Evolutionary conservation across 1,140 invertebrate genomes (phyloP), one percentile per base, ranked within the genome.

Genomic region (Heliconius himera): DNA sequence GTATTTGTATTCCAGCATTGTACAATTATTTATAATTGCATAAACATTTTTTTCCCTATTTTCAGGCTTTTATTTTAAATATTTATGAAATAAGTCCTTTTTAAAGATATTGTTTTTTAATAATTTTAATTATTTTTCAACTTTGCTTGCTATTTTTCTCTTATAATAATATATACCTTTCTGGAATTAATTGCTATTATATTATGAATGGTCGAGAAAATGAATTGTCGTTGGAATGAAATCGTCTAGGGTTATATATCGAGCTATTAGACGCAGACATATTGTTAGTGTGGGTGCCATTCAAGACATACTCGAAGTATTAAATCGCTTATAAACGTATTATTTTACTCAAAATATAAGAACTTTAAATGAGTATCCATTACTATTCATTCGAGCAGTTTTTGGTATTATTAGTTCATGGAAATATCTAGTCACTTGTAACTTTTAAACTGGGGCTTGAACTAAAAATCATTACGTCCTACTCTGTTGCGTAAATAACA

Each of bases 161-260:
- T 66, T 29, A 29, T 66, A 46, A 46, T 16, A 16, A 46, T 16
- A 66, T 26, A n/a, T 66, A 11, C 11, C 22, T 20, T 22, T 72
- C 70, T 72, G 70, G 70, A 72, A 72, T 38, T 72, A 72, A 72
- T 72, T 72, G 70, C 18, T 38, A 9, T 38, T 18, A 8, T 72
- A 38, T 41, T 38, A 72, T 38, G 70, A 70, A 36, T 70, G 70
- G 18, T 4, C 33, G 26, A 70, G 16, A 3, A 70, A 70, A 18
- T 41, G 36, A 72, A 72, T 72, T 72, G 70, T 72, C 70, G 9
- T 66, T 29, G 36, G 70, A 38, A 72, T 11, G 36, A 72, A 22
- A 72, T 36, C 20, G 20, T 72, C 36, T 72, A 41, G 20, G 3
- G 13, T 72, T 72, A 72, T 71, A 71, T 38, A 72, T 72, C 16